Base-by-base conservation (phyloP, 2,888 invertebrate genomes). In the Syrphus vitripennis region DNA sequence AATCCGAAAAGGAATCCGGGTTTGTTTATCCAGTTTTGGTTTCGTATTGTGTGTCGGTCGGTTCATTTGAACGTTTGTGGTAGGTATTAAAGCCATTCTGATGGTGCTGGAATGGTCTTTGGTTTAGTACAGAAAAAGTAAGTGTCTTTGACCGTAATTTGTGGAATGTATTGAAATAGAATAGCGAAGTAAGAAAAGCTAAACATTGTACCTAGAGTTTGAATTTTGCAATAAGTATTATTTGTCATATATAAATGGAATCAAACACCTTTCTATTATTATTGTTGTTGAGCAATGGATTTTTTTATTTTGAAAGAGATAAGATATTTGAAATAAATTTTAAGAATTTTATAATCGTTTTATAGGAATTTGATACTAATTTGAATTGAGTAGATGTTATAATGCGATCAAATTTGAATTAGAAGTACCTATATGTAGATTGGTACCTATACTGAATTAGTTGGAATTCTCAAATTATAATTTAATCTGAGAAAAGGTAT, bases 1-100 rank as follows among this genome's bases (percentile, higher is more conserved):
- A 79, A 80, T 80, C 70, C 72, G 42, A 84, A 59, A 80, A 81
- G 81, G 84, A 81, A 84, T 80, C 80, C 76, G 70, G 67, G 53
- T 83, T 79, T 69, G 65, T 55, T 71, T 76, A 80, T 72, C 67
- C 53, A 67, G 67, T 74, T 29, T 50, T 61, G 50, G n/a, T 63
- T 26, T 59, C 34, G 59, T 50, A 45, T 59, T 16, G 45, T 16
- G 45, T 59, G 74, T 31, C 31, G 37, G 34, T 65, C 31, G 45
- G 29, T 45, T 45, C 19, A 45, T 65, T 65, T 65, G 65, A 65
- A 31, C 50, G 45, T 10, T 34, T 42, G 34, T 31, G 14, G 57
- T 53, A 19, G 14, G n/a, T 48, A 70, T 55, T 37, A 69, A n/a
- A 70, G 31, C 48, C 57, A 26, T n/a, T n/a, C n/a, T n/a, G 12